Percentiles rank a stretch among this genome's conserved stretches.
Evolutionary conservation across 2,113 vertebrate genomes (phyloP).

Genomic region (Hystrix cristata): DNA sequence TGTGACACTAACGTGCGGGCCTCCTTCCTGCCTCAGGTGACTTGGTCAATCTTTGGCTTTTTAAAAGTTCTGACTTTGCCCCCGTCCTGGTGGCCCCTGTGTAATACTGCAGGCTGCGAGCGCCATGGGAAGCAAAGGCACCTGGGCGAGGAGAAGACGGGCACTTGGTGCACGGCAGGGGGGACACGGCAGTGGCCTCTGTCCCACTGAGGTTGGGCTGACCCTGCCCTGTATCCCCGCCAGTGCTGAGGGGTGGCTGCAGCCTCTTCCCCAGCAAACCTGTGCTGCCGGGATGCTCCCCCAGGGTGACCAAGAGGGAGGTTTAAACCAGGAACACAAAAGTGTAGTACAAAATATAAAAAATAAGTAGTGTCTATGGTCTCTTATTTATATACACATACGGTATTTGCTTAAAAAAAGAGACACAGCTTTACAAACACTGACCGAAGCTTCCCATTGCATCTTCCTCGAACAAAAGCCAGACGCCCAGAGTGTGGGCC

Average conservation of each 20-base stretch:
- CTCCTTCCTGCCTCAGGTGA: constrained; percentile 73
- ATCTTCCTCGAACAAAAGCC: constrained; percentile 68
- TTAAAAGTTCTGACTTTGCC: constrained; percentile 35
- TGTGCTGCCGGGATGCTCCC: constrained; percentile 29
- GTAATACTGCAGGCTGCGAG: constrained; percentile 84
- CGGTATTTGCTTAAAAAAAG: constrained; percentile 81
- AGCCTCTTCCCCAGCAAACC: constrained; percentile 37
- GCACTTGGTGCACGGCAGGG: constrained; percentile 35
- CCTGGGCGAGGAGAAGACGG: constrained; percentile 79
- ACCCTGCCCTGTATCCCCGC: neutral
- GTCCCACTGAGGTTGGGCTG: constrained; percentile 53
- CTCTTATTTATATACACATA: constrained; percentile 86
- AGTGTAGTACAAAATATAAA: constrained; percentile 88
- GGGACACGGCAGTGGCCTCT: constrained; percentile 48
- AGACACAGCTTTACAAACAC: constrained; percentile 83
- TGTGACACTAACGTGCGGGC: neutral
- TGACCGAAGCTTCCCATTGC: constrained; percentile 78
- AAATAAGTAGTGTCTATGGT: constrained; percentile 87
- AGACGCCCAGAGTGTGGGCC: constrained; percentile 48
- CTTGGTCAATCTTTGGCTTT: constrained; percentile 88
- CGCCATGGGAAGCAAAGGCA: constrained; percentile 86
- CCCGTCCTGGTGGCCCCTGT: constrained; percentile 60
- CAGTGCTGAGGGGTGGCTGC: neutral
- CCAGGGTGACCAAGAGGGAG: constrained; percentile 52
- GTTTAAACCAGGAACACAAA: constrained; percentile 83